phyloP scores from a whole-genome alignment of 2,797 vertebrate genomes.

The Chrysocyon brachyurus region DNA sequence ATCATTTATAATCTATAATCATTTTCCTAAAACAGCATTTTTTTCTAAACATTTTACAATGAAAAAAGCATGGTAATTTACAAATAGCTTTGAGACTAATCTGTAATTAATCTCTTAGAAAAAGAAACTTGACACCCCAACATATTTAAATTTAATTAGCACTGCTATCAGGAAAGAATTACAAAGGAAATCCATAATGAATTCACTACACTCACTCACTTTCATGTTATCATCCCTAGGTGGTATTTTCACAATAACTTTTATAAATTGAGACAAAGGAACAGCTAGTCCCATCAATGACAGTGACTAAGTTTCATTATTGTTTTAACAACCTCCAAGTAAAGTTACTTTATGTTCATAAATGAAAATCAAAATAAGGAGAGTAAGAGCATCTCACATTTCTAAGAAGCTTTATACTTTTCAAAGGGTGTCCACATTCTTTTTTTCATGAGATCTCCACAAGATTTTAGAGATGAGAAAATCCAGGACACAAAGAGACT shows the following conservation, averaged over 20 bases:
- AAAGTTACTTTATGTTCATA: slow-evolving; percentile 43
- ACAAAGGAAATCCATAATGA: slow-evolving; percentile 67
- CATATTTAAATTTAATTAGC: slow-evolving; percentile 74
- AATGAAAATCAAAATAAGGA: slow-evolving; percentile 37
- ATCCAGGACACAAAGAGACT: slow-evolving; percentile 1
- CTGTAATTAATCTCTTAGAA: slow-evolving; percentile 71
- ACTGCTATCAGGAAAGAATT: slow-evolving; percentile 58
- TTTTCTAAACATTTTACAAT: slow-evolving; percentile 37
- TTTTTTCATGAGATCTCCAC: neutral
- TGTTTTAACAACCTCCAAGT: neutral
- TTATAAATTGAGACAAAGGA: neutral
- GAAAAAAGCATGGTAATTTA: slow-evolving; percentile 48
- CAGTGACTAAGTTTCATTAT: neutral
- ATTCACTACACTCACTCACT: slow-evolving; percentile 57
- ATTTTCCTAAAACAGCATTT: slow-evolving; percentile 68
- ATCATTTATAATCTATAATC: slow-evolving; percentile 74
- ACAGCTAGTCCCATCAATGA: neutral
- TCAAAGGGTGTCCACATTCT: neutral
- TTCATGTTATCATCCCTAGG: slow-evolving; percentile 21
- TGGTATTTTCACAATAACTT: slow-evolving; percentile 53
- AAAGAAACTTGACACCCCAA: slow-evolving; percentile 58
- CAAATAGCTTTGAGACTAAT: slow-evolving; percentile 64
- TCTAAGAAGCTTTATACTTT: slow-evolving; percentile 32
- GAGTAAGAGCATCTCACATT: neutral
- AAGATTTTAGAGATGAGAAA: slow-evolving; percentile 49